Base-by-base conservation (phyloP, 1,140 invertebrate species). In the Drosophila rhopaloa region DNA sequence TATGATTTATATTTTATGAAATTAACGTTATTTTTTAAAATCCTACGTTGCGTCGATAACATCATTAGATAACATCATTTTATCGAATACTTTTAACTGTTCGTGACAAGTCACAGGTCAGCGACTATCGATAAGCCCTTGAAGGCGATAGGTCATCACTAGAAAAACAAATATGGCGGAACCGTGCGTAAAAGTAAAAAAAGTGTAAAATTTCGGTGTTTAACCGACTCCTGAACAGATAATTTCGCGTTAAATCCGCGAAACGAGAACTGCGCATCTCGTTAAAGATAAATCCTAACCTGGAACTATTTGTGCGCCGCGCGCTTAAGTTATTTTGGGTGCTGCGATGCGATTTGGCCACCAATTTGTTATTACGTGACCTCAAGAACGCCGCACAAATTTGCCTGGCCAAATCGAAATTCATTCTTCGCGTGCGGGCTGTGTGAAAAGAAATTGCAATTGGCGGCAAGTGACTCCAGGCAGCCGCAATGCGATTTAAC, bases 151-250 rank as follows among this genome's bases (percentile, higher is more conserved):
- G 50, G 5, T 11, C 76, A 76, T 75, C 80, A 60, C 79, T 59
- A 84, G 41, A 51, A 84, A 84, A 84, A 84, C 76, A 84, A 84
- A 84, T 74, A 84, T 84, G 81, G 81, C 81, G 81, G 81, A 84
- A n/a, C 37, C 11, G 27, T 43, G 78, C 46, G 65, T 59, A 67
- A 77, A 73, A 78, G 76, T 53, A 84, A 74, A 72, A 78, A 71
- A 78, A 77, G 32, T 70, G 54, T 78, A 83, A 24, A 58, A 57
- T 43, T 68, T 71, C 13, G 37, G 35, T 11, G 13, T 58, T 50
- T 9, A 58, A 37, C 44, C 44, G 37, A 24, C 35, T 16, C 44
- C 8, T 7, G 13, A 13, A 9, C 35, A 76, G 44, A 50, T 76
- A 63, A 70, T 32, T 63, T 55, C 24, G 44, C 44, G 24, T 70